phyloP scores from a whole-genome alignment of 1,140 invertebrate species.

The Solen grandis region DNA sequence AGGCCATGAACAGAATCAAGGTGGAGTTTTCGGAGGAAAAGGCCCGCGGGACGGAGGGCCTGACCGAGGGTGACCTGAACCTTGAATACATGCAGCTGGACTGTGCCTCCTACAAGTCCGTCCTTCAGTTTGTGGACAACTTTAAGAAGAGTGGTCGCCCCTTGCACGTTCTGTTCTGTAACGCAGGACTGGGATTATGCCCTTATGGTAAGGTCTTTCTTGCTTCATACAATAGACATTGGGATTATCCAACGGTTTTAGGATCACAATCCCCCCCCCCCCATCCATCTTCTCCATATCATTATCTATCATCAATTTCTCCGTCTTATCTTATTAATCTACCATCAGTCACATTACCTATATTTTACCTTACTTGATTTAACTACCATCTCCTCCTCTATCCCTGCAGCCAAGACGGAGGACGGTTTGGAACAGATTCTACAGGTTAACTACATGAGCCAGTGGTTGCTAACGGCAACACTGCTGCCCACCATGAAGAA shows the following conservation, averaged over 20 bases:
- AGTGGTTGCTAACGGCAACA: conserved; percentile 44
- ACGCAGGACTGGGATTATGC: conserved; percentile 43
- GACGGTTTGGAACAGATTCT: conserved; percentile 15
- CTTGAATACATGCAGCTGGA: conserved; percentile 49
- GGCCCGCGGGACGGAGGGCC: background rate
- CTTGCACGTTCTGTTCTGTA: conserved; percentile 54
- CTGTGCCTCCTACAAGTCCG: conserved; percentile 35
- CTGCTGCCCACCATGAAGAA: conserved; percentile 27
- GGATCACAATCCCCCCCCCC: too few species aligned
- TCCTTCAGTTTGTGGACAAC: conserved; percentile 25
- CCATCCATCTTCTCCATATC: too few species aligned
- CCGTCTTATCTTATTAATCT: too few species aligned
- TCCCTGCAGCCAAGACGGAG: too few species aligned
- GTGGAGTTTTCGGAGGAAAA: conserved; percentile 32
- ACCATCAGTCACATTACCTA: too few species aligned
- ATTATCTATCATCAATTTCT: too few species aligned
- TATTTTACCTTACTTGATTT: too few species aligned
- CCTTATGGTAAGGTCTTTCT: conserved; percentile 49
- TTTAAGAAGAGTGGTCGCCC: conserved; percentile 32
- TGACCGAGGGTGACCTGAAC: conserved; percentile 6
- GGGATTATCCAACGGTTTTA: too few species aligned
- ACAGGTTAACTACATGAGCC: conserved; percentile 43
- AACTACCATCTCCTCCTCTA: too few species aligned
- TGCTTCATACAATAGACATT: too few species aligned
- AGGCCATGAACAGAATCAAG: conserved; percentile 53